phyloP scores from a whole-genome alignment of 2,888 invertebrate species.

The Schizaphis graminum region DNA sequence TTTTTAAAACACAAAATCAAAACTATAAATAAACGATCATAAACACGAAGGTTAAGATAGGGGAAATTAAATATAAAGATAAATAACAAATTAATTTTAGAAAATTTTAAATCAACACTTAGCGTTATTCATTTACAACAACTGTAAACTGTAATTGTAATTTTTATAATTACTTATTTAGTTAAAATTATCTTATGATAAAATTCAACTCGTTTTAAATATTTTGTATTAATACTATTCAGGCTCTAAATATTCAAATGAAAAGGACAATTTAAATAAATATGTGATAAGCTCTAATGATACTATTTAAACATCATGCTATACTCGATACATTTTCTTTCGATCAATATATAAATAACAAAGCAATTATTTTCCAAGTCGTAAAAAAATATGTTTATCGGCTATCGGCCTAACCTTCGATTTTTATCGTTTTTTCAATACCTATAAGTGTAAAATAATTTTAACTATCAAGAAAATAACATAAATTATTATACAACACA shows the following conservation, averaged over 20 bases:
- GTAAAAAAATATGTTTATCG: conserved; percentile 33
- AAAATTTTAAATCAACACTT: not conserved
- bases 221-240: not conserved
- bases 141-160: not conserved
- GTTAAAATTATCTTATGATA: not conserved
- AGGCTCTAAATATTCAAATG: not conserved
- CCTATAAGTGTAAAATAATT: conserved; percentile 40
- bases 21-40: not conserved
- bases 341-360: conserved; percentile 9
- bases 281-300: not conserved
- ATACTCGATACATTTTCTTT: conserved; percentile 10
- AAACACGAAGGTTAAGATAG: not conserved
- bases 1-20: not conserved
- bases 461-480: conserved; percentile 21
- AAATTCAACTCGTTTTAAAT: not conserved
- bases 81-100: not conserved
- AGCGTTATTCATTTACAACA: not conserved
- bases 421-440: conserved; percentile 41
- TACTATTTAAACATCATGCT: not conserved
- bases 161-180: not conserved
- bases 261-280: not conserved
- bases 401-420: not conserved
- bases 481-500: conserved; percentile 19
- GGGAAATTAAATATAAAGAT: not conserved
- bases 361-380: conserved; percentile 26